Conservation (phyloP, 1,140 invertebrate species). For the Drosophila eugracilis region DNA sequence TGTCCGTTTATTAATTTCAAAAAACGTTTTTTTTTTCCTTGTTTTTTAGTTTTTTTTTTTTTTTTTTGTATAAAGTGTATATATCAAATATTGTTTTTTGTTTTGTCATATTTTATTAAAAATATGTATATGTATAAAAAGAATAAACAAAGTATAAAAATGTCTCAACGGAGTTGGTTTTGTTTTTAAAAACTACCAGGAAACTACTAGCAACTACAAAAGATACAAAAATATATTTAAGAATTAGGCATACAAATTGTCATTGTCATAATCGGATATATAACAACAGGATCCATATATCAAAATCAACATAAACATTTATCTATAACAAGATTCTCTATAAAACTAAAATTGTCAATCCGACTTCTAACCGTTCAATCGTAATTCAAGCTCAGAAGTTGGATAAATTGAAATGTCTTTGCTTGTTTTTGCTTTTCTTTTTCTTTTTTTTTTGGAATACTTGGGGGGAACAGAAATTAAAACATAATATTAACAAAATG, state of each 20-base stretch:
- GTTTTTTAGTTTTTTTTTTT: not conserved
- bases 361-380: slow-evolving; percentile 17
- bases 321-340: slow-evolving; percentile 61
- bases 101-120: slow-evolving; percentile 49
- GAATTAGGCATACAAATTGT: slow-evolving; percentile 68
- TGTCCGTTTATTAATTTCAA: slow-evolving; percentile 76
- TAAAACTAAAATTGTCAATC: slow-evolving; percentile 49
- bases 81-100: slow-evolving; percentile 71
- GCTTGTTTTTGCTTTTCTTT: slow-evolving; percentile 37
- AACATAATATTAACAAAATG: slow-evolving; percentile 42
- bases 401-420: slow-evolving; percentile 75
- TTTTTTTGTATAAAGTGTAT: slow-evolving; percentile 75
- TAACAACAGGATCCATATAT: slow-evolving; percentile 50
- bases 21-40: slow-evolving; percentile 45
- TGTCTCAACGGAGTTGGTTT: slow-evolving; percentile 70
- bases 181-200: slow-evolving; percentile 63
- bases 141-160: slow-evolving; percentile 78
- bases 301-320: slow-evolving; percentile 53
- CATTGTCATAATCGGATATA: slow-evolving; percentile 40
- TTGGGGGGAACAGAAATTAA: slow-evolving; percentile 39
- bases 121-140: slow-evolving; percentile 64
- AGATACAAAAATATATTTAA: slow-evolving; percentile 79
- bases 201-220: slow-evolving; percentile 77
- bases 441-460: slow-evolving; percentile 47
- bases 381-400: slow-evolving; percentile 34